These are phyloP conservation scores for Porites lobata DNA, from an alignment of 92 coral and sea anemone species.

Conservation along the genomic window DNA sequence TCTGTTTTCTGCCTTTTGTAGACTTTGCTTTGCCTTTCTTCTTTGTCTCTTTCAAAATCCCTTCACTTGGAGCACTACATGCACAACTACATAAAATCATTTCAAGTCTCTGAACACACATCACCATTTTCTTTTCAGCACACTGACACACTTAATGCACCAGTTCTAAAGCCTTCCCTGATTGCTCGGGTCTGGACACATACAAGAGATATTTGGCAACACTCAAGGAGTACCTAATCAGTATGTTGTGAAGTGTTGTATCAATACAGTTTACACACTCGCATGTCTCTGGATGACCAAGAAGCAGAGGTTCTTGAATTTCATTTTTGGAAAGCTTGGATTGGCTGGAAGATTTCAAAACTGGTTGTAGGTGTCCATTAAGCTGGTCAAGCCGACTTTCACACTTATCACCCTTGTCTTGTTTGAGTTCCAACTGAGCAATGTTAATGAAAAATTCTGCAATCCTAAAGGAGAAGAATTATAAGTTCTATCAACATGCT, in stretches of 20 bases:
- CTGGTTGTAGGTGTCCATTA: constrained; percentile 30
- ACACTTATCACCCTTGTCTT: constrained; percentile 68
- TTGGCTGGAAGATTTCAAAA: background rate
- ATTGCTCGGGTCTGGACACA: constrained; percentile 48
- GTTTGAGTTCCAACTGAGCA: constrained; percentile 73
- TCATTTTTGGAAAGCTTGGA: constrained; percentile 4
- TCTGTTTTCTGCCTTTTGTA: constrained; percentile 49
- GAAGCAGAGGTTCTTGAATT: constrained; percentile 56
- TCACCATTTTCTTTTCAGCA: constrained; percentile 43
- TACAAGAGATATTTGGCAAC: constrained; percentile 66
- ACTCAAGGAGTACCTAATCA: constrained; percentile 43
- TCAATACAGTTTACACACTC: constrained; percentile 77
- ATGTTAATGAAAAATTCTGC: constrained; percentile 76
- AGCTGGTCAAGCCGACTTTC: constrained; percentile 64
- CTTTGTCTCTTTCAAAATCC: constrained; percentile 20
- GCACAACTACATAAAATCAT: background rate
- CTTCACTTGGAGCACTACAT: background rate
- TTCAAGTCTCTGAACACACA: constrained; percentile 62
- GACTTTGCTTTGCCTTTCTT: constrained; percentile 59
- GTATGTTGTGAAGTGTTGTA: constrained; percentile 70
- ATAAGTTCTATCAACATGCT: no score
- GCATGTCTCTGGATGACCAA: constrained; percentile 72
- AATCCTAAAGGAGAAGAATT: constrained; percentile 52
- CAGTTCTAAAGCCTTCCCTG: constrained; percentile 40
- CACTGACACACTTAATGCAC: constrained; percentile 61